Percentiles rank a stretch among this genome's conserved stretches.
Conservation (phyloP, 2,888 invertebrate genomes). For the Corbicula japonica region DNA sequence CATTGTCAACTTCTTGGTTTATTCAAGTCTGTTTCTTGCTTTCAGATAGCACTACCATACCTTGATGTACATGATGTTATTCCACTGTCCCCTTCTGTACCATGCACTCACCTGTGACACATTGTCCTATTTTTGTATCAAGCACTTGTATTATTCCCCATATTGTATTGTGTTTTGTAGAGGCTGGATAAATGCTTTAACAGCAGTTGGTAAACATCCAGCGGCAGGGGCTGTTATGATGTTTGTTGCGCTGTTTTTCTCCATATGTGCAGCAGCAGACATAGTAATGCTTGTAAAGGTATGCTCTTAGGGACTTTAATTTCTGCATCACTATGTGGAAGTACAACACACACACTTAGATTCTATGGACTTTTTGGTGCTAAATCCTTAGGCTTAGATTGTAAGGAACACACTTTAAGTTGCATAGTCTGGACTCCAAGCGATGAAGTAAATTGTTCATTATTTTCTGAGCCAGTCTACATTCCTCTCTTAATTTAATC, state of each 20-base stretch:
- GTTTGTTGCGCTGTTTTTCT: constrained; percentile 86
- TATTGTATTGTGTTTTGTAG: no score
- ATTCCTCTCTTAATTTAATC: no score
- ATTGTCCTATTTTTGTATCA: background rate
- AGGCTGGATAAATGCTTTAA: constrained; percentile 86
- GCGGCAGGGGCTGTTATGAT: constrained; percentile 87
- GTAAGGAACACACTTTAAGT: no score
- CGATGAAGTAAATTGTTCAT: no score
- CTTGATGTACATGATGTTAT: background rate
- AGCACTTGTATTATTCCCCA: constrained; percentile 17
- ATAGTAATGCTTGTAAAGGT: constrained; percentile 46
- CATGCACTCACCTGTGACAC: background rate
- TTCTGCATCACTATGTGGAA: background rate
- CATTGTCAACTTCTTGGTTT: no score
- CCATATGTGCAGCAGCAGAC: constrained; percentile 86
- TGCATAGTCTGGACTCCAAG: no score
- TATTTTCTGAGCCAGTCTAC: no score
- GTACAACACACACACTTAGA: no score
- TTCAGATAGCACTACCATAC: no score
- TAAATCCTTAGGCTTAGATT: no score
- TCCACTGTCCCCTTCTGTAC: background rate
- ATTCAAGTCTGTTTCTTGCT: no score
- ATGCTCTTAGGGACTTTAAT: background rate
- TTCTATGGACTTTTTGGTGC: no score
- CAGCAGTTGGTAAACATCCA: constrained; percentile 74